Conservation (phyloP, 2,797 vertebrate genomes). For the Kryptopterus vitreolus region DNA sequence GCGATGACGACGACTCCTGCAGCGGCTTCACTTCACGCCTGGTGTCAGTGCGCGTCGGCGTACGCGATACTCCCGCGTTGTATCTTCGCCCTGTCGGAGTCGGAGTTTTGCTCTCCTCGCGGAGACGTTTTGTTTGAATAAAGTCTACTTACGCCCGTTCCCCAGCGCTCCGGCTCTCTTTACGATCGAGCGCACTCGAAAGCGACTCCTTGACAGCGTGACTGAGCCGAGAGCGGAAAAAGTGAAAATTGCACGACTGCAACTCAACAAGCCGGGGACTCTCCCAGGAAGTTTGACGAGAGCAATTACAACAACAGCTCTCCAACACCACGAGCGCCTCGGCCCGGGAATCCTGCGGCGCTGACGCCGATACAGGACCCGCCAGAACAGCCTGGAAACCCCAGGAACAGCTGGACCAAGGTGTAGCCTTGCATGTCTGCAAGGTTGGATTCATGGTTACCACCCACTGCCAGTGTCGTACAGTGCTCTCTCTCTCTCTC, state of each 20-base stretch:
- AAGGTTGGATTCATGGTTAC: not conserved
- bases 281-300: constrained; percentile 24
- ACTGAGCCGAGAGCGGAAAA: constrained; percentile 13
- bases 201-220: constrained; percentile 25
- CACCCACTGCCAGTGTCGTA: not conserved
- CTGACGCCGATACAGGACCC: not conserved
- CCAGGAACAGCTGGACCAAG: not conserved
- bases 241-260: constrained; percentile 19
- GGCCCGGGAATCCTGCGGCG: not conserved
- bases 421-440: not conserved
- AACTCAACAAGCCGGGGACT: constrained; percentile 9
- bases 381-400: not conserved
- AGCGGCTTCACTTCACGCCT: not conserved
- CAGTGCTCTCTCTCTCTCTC: too few relatives aligned
- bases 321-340: not conserved
- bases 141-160: constrained; percentile 1
- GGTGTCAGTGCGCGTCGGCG: not conserved
- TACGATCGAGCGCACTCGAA: constrained; percentile 3
- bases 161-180: not conserved
- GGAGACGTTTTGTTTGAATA: constrained; percentile 17
- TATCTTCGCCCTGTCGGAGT: not conserved
- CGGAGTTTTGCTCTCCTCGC: not conserved
- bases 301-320: constrained; percentile 31
- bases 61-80: too few relatives aligned
- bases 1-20: not conserved